A percentile compares a stretch with the other conserved stretches of the same genome.
Evolutionary conservation across 2,888 invertebrate genomes (phyloP).

Genomic region (Ellobium chinense): DNA sequence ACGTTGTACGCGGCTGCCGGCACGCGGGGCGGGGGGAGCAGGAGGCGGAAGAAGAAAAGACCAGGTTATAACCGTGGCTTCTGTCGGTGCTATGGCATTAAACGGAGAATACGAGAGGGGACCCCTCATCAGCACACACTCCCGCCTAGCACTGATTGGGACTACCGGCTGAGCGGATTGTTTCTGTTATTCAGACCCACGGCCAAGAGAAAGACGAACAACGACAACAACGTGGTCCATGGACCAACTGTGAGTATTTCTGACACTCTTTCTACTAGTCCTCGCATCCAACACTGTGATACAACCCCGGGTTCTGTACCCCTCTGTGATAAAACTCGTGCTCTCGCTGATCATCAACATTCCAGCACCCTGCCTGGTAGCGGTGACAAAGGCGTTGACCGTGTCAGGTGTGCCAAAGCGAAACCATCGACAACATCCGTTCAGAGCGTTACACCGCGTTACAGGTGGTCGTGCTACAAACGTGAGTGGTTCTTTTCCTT

Average conservation of each 20-base stretch:
- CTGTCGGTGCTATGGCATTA: not conserved
- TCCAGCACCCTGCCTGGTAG: not conserved
- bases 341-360: not conserved
- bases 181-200: too few relatives aligned
- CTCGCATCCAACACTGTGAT: too few relatives aligned
- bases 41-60: conserved; percentile 8
- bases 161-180: not conserved
- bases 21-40: conserved; percentile 16
- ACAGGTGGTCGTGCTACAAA: not conserved
- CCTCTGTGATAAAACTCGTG: not conserved
- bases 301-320: not conserved
- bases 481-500: not conserved
- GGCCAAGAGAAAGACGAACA: too few relatives aligned
- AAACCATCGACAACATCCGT: not conserved
- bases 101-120: not conserved
- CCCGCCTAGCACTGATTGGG: not conserved
- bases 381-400: too few relatives aligned
- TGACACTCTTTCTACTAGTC: too few relatives aligned
- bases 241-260: not conserved
- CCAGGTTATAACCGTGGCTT: not conserved
- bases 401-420: not conserved
- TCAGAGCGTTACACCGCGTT: not conserved
- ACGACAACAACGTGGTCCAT: not conserved
- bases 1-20: not conserved
- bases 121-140: not conserved